A percentile compares a stretch with the other conserved stretches of the same genome.
phyloP scores from a whole-genome alignment of 2,797 vertebrate genomes.

The Meriones psammophilus region DNA sequence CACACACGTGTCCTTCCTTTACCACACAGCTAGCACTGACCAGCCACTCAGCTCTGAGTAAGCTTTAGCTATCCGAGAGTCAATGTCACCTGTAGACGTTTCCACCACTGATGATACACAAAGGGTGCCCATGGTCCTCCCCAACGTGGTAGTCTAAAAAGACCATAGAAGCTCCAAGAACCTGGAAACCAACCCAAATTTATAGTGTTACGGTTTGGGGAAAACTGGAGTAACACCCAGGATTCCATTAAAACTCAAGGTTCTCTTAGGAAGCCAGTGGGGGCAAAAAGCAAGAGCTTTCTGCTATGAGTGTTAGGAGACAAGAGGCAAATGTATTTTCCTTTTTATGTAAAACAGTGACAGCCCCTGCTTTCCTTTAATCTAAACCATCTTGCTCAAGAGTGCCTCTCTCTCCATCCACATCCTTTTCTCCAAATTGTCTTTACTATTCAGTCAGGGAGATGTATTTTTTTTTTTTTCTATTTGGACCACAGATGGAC shows the following conservation, averaged over 20 bases:
- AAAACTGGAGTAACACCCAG: conserved; percentile 6
- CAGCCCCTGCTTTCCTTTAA: neutral
- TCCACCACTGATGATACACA: neutral
- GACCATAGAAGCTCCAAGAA: neutral
- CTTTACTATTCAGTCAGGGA: conserved; percentile 5
- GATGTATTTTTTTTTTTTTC: conserved; percentile 34
- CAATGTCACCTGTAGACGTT: neutral
- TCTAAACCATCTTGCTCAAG: neutral
- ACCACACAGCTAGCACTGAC: neutral
- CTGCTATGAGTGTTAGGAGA: neutral
- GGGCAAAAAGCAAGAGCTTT: neutral
- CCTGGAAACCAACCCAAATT: conserved; percentile 10
- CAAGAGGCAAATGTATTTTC: neutral
- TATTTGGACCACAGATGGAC: conserved; percentile 2
- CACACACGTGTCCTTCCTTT: neutral
- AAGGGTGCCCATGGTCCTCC: neutral
- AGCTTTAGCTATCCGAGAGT: neutral
- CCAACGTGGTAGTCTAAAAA: neutral
- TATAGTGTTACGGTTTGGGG: neutral
- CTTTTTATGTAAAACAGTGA: neutral
- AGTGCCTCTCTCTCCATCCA: neutral
- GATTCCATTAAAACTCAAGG: neutral
- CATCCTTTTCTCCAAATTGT: neutral
- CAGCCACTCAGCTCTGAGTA: neutral
- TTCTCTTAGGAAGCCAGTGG: neutral